phyloP scores from a whole-genome alignment of 2,888 invertebrate genomes.

The Diarsia dahlii region DNA sequence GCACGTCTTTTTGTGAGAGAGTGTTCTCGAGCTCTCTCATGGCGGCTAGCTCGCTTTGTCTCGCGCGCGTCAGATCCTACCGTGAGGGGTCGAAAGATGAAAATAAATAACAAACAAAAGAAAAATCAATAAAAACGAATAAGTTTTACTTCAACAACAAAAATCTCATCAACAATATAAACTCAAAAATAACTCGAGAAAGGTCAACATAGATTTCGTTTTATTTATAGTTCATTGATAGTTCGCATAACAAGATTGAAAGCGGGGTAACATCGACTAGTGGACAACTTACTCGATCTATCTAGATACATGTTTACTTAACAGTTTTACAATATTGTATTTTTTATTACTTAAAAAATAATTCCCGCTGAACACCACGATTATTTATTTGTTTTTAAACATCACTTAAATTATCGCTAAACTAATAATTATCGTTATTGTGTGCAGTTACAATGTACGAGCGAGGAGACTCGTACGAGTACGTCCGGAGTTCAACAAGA shows the following conservation, averaged over 20 bases:
- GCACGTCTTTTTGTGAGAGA: conserved; percentile 79
- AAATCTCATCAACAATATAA: conserved; percentile 83
- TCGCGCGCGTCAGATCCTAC: conserved; percentile 85
- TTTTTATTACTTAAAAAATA: conserved; percentile 88
- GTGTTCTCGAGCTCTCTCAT: conserved; percentile 82
- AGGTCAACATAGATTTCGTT: conserved; percentile 82
- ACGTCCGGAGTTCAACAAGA: conserved; percentile 79
- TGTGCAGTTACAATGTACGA: conserved; percentile 85
- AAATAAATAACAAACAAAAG: conserved; percentile 78
- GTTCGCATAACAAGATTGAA: conserved; percentile 86
- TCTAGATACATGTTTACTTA: conserved; percentile 89
- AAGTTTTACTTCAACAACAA: conserved; percentile 83
- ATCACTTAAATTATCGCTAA: conserved; percentile 88
- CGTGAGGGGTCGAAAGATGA: conserved; percentile 80
- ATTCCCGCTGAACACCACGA: conserved; percentile 90
- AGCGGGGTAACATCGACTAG: conserved; percentile 88
- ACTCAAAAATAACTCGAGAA: conserved; percentile 84
- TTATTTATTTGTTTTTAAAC: conserved; percentile 84
- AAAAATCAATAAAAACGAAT: conserved; percentile 77
- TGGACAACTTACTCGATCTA: conserved; percentile 89
- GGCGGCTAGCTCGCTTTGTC: conserved; percentile 83
- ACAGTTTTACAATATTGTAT: conserved; percentile 88
- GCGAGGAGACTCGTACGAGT: conserved; percentile 74
- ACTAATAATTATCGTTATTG: conserved; percentile 87
- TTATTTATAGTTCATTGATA: conserved; percentile 81